Conservation (phyloP, 1,140 invertebrate genomes). For the Papilio aristodemus region DNA sequence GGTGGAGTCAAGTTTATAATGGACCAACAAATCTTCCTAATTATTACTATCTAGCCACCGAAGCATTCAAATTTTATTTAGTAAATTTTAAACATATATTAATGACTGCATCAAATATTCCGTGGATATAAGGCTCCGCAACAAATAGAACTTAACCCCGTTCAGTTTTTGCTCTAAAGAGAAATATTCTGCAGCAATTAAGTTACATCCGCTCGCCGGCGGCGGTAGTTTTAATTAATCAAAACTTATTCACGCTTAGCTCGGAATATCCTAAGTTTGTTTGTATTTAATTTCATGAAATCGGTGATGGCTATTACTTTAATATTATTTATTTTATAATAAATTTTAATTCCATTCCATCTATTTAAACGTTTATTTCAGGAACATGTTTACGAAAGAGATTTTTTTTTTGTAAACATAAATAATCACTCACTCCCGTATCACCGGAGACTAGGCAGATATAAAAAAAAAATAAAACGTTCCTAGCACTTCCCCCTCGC, state of each 20-base stretch:
- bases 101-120: neutral
- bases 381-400: neutral
- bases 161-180: slow-evolving; percentile 11
- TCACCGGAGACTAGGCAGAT: too few species aligned
- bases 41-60: too few species aligned
- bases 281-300: neutral
- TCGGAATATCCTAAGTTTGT: slow-evolving; percentile 2
- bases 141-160: slow-evolving; percentile 1
- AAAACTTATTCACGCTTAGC: neutral
- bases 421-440: too few species aligned
- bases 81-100: too few species aligned
- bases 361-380: neutral
- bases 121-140: neutral
- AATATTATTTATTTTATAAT: neutral
- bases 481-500: too few species aligned
- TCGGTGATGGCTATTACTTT: neutral
- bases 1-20: too few species aligned
- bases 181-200: slow-evolving; percentile 17
- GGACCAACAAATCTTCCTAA: too few species aligned
- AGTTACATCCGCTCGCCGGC: slow-evolving; percentile 9
- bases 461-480: too few species aligned
- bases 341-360: neutral
- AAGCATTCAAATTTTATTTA: too few species aligned
- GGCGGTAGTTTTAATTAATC: slow-evolving; percentile 17
- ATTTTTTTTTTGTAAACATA: too few species aligned